Percentiles rank a stretch among this genome's conserved stretches.
Conservation (phyloP, 1,140 invertebrate species). For the Penaeus indicus region DNA sequence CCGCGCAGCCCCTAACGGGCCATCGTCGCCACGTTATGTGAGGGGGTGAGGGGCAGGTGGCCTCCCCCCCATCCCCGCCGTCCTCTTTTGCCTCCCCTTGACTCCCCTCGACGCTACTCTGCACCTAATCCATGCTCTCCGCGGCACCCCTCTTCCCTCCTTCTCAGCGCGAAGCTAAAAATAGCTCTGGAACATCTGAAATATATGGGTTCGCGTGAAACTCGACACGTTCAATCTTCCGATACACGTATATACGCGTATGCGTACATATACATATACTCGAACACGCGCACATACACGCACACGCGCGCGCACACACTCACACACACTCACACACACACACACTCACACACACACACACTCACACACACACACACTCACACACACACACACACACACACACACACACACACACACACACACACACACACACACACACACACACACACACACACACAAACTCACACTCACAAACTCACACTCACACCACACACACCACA, state of each 20-base stretch:
- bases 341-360: slow-evolving; percentile 46
- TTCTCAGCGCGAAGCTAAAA: background rate
- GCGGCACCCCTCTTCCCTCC: background rate
- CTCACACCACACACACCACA: no score
- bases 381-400: background rate
- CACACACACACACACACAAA: no score
- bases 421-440: slow-evolving; percentile 28
- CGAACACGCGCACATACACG: slow-evolving; percentile 38
- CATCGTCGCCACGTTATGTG: no score
- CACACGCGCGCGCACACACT: slow-evolving; percentile 48
- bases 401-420: background rate
- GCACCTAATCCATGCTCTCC: slow-evolving; percentile 58
- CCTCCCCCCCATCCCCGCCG: no score
- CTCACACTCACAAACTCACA: no score
- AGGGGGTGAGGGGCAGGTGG: no score
- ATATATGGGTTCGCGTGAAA: no score
- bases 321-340: slow-evolving; percentile 37
- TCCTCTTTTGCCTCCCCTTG: slow-evolving; percentile 62
- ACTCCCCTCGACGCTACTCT: slow-evolving; percentile 69
- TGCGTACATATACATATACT: background rate
- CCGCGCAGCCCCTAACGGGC: no score
- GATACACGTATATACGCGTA: background rate
- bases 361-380: slow-evolving; percentile 32
- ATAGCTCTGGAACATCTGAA: no score
- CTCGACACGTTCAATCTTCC: no score